Percentiles rank a stretch among this genome's conserved stretches.
Evolutionary conservation across 2,888 invertebrate genomes (phyloP).

Genomic region (Hypena proboscidalis): DNA sequence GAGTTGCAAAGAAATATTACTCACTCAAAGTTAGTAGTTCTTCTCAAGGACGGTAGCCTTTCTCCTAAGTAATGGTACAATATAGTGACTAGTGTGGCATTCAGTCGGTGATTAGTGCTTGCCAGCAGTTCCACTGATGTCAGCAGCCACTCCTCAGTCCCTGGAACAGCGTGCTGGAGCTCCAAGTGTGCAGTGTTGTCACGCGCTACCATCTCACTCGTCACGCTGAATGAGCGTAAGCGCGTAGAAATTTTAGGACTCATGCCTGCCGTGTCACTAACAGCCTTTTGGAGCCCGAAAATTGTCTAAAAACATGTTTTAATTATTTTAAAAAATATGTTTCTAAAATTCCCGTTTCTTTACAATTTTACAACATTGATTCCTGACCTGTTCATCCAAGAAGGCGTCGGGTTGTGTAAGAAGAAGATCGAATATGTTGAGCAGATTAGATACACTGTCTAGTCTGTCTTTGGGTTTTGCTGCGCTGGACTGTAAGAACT

Average conservation of each 20-base stretch:
- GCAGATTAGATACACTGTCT: constrained; percentile 87
- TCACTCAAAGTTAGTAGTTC: constrained; percentile 87
- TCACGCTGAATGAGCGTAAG: constrained; percentile 65
- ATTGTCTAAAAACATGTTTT: constrained; percentile 65
- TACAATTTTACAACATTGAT: too few relatives aligned
- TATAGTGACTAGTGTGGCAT: constrained; percentile 78
- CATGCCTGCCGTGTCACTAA: constrained; percentile 69
- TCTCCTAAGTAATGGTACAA: constrained; percentile 87
- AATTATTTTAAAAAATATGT: not conserved
- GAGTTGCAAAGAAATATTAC: constrained; percentile 47
- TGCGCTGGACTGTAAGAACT: constrained; percentile 75
- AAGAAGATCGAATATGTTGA: constrained; percentile 81
- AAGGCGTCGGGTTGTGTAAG: constrained; percentile 86
- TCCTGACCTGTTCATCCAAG: constrained; percentile 88
- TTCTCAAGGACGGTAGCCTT: constrained; percentile 86
- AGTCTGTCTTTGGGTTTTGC: constrained; percentile 63
- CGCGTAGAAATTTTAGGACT: constrained; percentile 57
- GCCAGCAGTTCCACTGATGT: constrained; percentile 69
- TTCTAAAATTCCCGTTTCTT: too few relatives aligned
- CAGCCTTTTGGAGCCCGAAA: constrained; percentile 72
- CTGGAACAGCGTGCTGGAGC: constrained; percentile 47
- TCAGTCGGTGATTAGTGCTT: constrained; percentile 46
- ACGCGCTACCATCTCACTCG: constrained; percentile 52
- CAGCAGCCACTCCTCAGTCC: constrained; percentile 66
- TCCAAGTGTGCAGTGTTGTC: constrained; percentile 70